Evolutionary conservation across 2,888 invertebrate genomes (phyloP).

Genomic region (Osedax fenrisi): DNA sequence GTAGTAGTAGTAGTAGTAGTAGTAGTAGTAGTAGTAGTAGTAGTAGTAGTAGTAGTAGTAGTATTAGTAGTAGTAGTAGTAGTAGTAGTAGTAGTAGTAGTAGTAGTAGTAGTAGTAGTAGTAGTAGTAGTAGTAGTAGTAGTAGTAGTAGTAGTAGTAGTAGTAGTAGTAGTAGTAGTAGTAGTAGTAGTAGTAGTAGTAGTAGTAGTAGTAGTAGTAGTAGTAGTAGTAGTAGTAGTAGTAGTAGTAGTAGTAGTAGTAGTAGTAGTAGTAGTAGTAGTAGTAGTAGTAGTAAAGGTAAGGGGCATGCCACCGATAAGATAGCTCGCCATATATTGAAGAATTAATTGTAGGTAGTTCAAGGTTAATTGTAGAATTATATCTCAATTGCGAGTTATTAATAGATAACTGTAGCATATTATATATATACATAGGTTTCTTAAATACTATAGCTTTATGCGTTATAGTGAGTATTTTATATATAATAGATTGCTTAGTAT

Average conservation of each 20-base stretch:
- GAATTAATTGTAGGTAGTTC: too few relatives aligned
- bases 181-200: not conserved
- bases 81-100: not conserved
- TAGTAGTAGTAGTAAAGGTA: not conserved
- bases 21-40: slow-evolving; percentile 16
- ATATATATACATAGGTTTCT: too few relatives aligned
- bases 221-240: not conserved
- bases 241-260: not conserved
- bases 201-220: not conserved
- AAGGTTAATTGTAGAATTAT: too few relatives aligned
- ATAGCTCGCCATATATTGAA: too few relatives aligned
- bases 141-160: not conserved
- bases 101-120: slow-evolving; percentile 5
- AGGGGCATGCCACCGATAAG: too few relatives aligned
- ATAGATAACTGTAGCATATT: too few relatives aligned
- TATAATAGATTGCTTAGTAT: too few relatives aligned
- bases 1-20: slow-evolving; percentile 15
- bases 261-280: slow-evolving; percentile 2
- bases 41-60: not conserved
- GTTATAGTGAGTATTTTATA: too few relatives aligned
- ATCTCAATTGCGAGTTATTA: too few relatives aligned
- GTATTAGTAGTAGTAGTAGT: too few relatives aligned
- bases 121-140: slow-evolving; percentile 20
- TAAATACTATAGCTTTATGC: too few relatives aligned
- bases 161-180: not conserved